These are phyloP conservation scores for Phocides pigmalion DNA, from an alignment of 1,140 invertebrate species.

Conservation along the genomic window DNA sequence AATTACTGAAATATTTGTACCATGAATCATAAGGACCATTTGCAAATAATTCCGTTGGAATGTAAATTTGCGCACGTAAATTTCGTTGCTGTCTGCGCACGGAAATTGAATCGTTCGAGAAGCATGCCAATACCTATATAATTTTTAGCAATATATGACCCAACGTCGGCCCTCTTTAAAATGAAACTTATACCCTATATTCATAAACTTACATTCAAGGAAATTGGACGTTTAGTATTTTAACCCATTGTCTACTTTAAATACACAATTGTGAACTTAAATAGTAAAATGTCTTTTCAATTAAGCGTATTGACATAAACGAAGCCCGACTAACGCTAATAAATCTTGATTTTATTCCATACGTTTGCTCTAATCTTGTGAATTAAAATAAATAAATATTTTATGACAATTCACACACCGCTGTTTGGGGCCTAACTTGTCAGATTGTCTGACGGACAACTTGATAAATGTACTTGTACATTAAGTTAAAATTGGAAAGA, in stretches of 20 bases:
- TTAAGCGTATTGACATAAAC: background rate
- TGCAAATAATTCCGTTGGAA: conserved; percentile 75
- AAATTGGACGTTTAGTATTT: conserved; percentile 20
- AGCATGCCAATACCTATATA: conserved; percentile 69
- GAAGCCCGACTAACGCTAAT: background rate
- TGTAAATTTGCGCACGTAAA: conserved; percentile 80
- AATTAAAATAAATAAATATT: background rate
- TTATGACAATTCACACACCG: too few relatives aligned
- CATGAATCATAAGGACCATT: conserved; percentile 66
- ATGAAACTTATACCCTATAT: conserved; percentile 20
- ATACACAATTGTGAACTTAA: background rate
- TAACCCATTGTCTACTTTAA: background rate
- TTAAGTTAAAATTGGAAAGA: too few relatives aligned
- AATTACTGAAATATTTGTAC: conserved; percentile 66
- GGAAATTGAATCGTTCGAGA: conserved; percentile 79
- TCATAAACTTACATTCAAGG: conserved; percentile 15
- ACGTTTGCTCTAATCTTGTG: background rate
- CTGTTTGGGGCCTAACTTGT: too few relatives aligned
- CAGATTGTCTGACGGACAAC: too few relatives aligned
- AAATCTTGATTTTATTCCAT: background rate
- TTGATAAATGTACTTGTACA: too few relatives aligned
- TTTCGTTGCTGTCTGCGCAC: conserved; percentile 73
- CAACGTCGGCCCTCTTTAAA: conserved; percentile 36
- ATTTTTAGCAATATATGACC: conserved; percentile 66
- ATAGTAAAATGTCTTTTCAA: too few relatives aligned